These are phyloP conservation scores for Selenia dentaria DNA, from an alignment of 2,888 invertebrate genomes.

Conservation along the genomic window DNA sequence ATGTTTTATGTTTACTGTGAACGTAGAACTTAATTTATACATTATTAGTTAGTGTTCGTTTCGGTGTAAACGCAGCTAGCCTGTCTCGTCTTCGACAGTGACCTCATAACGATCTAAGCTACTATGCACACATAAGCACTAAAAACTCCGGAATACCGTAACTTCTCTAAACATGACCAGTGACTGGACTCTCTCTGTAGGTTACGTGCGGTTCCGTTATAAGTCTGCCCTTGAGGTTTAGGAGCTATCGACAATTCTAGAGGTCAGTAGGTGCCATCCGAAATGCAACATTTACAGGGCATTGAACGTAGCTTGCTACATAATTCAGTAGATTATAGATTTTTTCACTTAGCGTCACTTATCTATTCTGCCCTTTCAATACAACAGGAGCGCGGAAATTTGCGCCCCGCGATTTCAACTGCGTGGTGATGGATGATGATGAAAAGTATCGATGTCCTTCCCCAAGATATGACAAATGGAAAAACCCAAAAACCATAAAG, in stretches of 20 bases:
- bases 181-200: constrained; percentile 11
- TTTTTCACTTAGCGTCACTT: too few species aligned
- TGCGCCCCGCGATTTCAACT: too few species aligned
- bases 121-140: constrained; percentile 34
- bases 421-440: too few species aligned
- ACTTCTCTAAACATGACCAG: constrained; percentile 31
- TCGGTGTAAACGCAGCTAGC: constrained; percentile 42
- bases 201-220: constrained; percentile 27
- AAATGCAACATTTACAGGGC: background rate
- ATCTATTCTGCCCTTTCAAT: too few species aligned
- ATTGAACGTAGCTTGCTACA: too few species aligned
- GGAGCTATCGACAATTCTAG: constrained; percentile 21
- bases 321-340: too few species aligned
- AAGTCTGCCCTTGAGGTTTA: constrained; percentile 35
- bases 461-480: too few species aligned
- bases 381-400: too few species aligned
- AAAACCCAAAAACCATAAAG: too few species aligned
- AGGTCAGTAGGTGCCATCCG: constrained; percentile 8
- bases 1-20: too few species aligned
- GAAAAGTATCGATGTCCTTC: too few species aligned
- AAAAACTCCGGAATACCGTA: constrained; percentile 59
- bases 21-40: too few species aligned
- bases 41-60: constrained; percentile 25
- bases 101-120: constrained; percentile 40
- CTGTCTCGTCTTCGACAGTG: constrained; percentile 42